Conservation (phyloP, 2,113 vertebrate genomes). For the Geothlypis trichas region DNA sequence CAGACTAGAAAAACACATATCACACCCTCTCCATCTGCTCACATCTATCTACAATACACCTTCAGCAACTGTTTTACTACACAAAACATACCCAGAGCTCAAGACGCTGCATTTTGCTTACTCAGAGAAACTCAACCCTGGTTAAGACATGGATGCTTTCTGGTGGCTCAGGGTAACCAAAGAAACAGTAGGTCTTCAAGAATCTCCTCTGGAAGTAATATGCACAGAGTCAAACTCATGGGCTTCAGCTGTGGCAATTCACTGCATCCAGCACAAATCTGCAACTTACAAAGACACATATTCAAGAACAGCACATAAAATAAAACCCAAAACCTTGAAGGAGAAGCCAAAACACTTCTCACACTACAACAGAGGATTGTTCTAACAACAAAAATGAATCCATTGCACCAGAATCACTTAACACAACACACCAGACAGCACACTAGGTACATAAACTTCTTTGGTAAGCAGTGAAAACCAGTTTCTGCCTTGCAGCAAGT, state of each 20-base stretch:
- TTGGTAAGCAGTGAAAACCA: background rate
- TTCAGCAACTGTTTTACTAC: background rate
- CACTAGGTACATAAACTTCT: background rate
- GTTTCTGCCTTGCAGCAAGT: background rate
- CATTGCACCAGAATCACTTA: background rate
- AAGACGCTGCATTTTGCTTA: background rate
- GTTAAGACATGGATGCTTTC: background rate
- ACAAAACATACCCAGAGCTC: background rate
- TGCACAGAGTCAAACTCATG: accelerated
- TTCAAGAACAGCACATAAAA: background rate
- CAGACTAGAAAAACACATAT: background rate
- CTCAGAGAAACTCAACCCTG: background rate
- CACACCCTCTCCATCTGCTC: background rate
- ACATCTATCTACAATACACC: background rate
- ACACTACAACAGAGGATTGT: background rate
- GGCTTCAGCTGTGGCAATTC: background rate
- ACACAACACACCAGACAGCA: background rate
- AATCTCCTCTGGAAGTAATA: background rate
- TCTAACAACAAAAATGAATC: background rate
- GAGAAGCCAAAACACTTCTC: background rate
- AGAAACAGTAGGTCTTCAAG: background rate
- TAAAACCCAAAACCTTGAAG: background rate
- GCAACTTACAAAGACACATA: background rate
- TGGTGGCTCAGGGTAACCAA: background rate
- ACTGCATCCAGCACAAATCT: accelerated